A percentile compares a stretch with the other conserved stretches of the same genome.
phyloP scores from a whole-genome alignment of 2,888 invertebrate species.

The Cataglyphis rosenhaueri region DNA sequence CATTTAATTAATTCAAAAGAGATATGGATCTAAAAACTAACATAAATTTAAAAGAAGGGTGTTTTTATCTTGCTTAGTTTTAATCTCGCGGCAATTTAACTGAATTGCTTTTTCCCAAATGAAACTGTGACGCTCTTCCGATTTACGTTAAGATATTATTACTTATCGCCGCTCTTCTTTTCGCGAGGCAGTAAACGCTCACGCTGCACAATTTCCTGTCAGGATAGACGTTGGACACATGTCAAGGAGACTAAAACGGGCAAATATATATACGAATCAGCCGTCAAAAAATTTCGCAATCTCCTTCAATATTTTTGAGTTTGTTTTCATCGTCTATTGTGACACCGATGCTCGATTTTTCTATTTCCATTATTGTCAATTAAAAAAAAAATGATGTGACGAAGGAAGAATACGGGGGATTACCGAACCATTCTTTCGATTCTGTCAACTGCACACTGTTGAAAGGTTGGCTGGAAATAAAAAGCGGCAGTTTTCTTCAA shows the following conservation, averaged over 20 bases:
- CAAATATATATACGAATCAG: neutral
- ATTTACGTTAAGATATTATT: conserved; percentile 17
- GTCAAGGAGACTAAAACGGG: conserved; percentile 14
- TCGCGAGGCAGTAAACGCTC: neutral
- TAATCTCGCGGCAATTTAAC: neutral
- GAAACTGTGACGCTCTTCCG: neutral
- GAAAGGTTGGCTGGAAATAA: neutral
- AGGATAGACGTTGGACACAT: neutral
- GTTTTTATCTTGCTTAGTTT: neutral
- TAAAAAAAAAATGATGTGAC: conserved; percentile 43
- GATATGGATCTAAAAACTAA: neutral
- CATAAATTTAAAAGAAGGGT: neutral
- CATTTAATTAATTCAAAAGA: conserved; percentile 5
- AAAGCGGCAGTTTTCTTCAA: conserved; percentile 20
- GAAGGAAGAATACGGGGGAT: neutral
- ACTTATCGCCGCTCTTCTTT: neutral
- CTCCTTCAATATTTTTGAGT: neutral
- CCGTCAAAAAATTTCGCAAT: conserved; percentile 2
- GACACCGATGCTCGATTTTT: neutral
- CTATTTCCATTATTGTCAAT: conserved; percentile 40
- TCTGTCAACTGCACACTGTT: conserved; percentile 14
- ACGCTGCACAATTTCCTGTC: neutral
- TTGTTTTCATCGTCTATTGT: conserved; percentile 21
- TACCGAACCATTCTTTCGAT: neutral
- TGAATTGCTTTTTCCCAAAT: conserved; percentile 20